Evolutionary conservation across 1,140 invertebrate species (phyloP), one percentile per base, ranked within the genome.

Genomic region (Drosophila miranda): DNA sequence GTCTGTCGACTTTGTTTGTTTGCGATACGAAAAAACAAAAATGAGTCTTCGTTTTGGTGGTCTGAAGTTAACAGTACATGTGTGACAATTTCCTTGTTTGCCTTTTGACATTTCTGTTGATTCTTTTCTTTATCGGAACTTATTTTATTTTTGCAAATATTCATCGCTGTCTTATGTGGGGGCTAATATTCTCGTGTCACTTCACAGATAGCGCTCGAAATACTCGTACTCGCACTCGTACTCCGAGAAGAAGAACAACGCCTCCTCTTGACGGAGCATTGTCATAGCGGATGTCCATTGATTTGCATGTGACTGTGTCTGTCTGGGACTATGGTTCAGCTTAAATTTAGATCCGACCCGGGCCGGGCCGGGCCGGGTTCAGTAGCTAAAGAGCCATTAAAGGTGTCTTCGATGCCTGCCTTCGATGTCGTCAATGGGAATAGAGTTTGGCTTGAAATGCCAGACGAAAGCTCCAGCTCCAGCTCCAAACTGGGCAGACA

Each of bases 401-500:
- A 64, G 60, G 60, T 62, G 57, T n/a, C 30, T 19, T 19, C 19
- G 19, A 19, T 19, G 19, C 41, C 51, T 26, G 14, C 30, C 30
- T 30, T 9, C 8, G 30, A 30, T 9, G 3, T 9, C 7, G 30
- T 9, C 8, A 8, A 3, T 26, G 23, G 23, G 23, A 26, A 26
- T 26, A 26, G 23, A 26, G 23, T 26, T 26, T 58, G 26, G 14
- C 16, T 6, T 19, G 30, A 16, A n/a, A 14, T 42, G 7, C 41
- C 30, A 28, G 28, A 28, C 51, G n/a, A 41, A 16, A 49, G 8
- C 59, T 26, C 23, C 23, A 26, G 23, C 23, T 26, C 23, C 71
- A 5, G 34, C 11, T 13, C 34, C 11, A 86, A 58, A 74, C 62
- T 51, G 34, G 70, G 75, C 67, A 87, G 82, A 76, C 82, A 73